Evolutionary conservation across 2,113 vertebrate genomes (phyloP).

Genomic region (Brachypodius melanocephalos): DNA sequence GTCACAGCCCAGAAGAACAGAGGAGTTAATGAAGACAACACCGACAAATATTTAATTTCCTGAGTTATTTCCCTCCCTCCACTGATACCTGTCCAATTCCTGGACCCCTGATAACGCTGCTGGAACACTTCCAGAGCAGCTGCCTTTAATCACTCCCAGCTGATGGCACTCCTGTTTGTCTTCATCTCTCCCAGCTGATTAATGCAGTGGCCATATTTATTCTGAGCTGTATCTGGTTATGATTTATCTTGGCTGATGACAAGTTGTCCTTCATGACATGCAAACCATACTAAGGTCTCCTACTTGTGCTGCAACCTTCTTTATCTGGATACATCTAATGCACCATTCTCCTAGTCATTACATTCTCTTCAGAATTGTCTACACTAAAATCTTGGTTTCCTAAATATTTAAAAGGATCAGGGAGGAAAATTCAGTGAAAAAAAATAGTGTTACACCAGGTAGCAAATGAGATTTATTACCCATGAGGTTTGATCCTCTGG

Average conservation of each 20-base stretch:
- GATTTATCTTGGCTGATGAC: not conserved
- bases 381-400: not conserved
- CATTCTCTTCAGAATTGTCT: not conserved
- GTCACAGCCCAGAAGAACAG: not conserved
- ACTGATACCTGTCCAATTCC: not conserved
- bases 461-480: conserved; percentile 65
- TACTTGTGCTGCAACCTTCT: not conserved
- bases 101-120: not conserved
- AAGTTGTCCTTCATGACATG: not conserved
- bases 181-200: not conserved
- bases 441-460: not conserved
- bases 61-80: not conserved
- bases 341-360: not conserved
- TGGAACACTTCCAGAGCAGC: not conserved
- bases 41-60: not conserved
- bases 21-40: not conserved
- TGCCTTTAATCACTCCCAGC: not conserved
- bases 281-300: not conserved
- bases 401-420: not conserved
- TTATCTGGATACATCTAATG: not conserved
- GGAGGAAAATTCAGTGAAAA: not conserved
- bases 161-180: not conserved
- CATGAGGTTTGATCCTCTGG: conserved; percentile 70
- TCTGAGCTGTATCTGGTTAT: not conserved
- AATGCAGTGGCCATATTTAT: not conserved